Base-by-base conservation (phyloP, 92 coral and sea anemone genomes). In the Heteractis magnifica region DNA sequence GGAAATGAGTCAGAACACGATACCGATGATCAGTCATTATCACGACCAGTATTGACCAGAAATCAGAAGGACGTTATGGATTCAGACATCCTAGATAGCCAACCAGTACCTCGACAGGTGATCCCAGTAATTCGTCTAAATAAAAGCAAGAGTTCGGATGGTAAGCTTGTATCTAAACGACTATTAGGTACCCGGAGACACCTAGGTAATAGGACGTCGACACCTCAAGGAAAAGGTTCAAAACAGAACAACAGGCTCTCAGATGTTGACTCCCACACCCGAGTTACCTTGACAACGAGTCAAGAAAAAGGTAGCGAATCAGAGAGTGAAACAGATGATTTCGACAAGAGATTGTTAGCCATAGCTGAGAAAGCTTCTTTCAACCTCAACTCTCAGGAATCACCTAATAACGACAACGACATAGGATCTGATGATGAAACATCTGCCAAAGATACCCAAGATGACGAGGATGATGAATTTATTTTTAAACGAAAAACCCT, bases 391-490 rank as follows among this genome's bases (percentile, higher is more conserved):
- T 14, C 18, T 68, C 64, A 70, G 34, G 83, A 50, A 68, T 68
- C 73, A 0, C 73, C 10, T 21, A 53, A 20, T 58, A 23, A 50
- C 5, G 65, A 70, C 52, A 49, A 10, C 12, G 77, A 68, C 6
- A 65, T 50, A 14, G 52, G 49, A 51, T 58, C 52, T 65, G 84
- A 81, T 51, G 77, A 64, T n/a, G 83, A 79, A 18, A 79, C 83
- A 13, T 79, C 83, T 14, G 83, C 75, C 4, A 79, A 79, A 79
- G 83, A 79, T 49, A 79, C 83, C 20, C 83, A 79, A 65, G 83
- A 79, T 23, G 83, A 79, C 4, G 83, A 79, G 4, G 75, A 79
- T 13, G 59, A 10, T 18, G 48, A 49, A 48, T 65, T 12, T 64
- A 48, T 19, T 16, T 21, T 41, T n/a, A n/a, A 49, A 60, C 44